Percentiles rank a stretch among this genome's conserved stretches.
Conservation (phyloP, 2,113 vertebrate species). For the Rhea pennata region DNA sequence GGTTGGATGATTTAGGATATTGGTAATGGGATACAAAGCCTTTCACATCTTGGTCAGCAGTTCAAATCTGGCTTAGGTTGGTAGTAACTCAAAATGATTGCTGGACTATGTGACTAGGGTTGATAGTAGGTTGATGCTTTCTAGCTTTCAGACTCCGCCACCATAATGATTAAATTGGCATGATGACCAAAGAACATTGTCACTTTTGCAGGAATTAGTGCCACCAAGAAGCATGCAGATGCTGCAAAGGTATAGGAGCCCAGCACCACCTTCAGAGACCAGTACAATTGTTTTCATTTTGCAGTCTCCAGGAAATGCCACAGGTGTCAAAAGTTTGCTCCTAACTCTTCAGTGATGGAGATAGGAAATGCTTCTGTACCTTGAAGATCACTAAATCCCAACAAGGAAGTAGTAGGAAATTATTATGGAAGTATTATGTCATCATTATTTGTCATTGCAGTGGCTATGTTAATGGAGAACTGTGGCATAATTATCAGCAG, state of each 20-base stretch:
- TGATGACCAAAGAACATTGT: background rate
- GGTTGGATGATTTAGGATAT: conserved; percentile 62
- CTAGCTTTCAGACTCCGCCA: background rate
- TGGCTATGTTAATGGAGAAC: background rate
- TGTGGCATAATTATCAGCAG: background rate
- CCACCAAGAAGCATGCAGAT: background rate
- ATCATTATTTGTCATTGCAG: background rate
- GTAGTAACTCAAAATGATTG: conserved; percentile 29
- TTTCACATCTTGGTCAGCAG: conserved; percentile 62
- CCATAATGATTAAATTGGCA: background rate
- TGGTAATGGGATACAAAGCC: conserved; percentile 59
- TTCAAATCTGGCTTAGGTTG: conserved; percentile 37
- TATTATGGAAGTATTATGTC: no score
- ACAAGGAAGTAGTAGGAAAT: background rate
- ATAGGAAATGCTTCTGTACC: background rate
- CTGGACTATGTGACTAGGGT: background rate
- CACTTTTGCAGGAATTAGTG: background rate
- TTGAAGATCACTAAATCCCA: fast-evolving
- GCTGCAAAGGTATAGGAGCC: background rate
- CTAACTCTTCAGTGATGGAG: background rate
- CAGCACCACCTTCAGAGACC: background rate
- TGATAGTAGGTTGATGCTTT: conserved; percentile 10
- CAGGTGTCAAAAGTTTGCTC: background rate
- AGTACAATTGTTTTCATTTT: background rate
- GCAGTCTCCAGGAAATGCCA: background rate